These are phyloP conservation scores for Ephestia elutella DNA, from an alignment of 1,140 invertebrate species.

Conservation along the genomic window DNA sequence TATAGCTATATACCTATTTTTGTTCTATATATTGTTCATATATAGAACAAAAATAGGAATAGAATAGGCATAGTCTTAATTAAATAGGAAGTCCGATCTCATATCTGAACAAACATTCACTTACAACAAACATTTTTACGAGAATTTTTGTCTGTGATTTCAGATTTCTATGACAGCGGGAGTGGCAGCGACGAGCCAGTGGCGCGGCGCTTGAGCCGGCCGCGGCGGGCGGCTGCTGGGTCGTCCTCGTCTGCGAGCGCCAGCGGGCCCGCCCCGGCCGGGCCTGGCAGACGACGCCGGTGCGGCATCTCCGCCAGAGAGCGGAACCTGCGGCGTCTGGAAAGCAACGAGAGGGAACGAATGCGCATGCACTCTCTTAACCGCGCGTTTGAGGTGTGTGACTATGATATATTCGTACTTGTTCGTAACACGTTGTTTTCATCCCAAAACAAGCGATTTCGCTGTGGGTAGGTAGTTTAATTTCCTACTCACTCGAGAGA, in stretches of 20 bases:
- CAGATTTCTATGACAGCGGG: conserved; percentile 61
- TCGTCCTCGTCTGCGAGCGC: conserved; percentile 42
- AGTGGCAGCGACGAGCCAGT: conserved; percentile 54
- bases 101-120: no score
- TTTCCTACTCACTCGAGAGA: no score
- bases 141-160: conserved; percentile 11
- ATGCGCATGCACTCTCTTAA: conserved; percentile 95
- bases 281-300: conserved; percentile 63
- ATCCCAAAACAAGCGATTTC: no score
- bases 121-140: no score
- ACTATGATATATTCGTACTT: not conserved
- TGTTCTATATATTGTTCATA: no score
- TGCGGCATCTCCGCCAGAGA: conserved; percentile 83
- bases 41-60: no score
- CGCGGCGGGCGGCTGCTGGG: conserved; percentile 37
- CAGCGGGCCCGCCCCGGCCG: conserved; percentile 19
- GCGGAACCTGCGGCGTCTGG: conserved; percentile 87
- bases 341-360: conserved; percentile 93
- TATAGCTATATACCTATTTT: no score
- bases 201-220: conserved; percentile 35
- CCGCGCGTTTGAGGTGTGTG: conserved; percentile 88
- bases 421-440: not conserved
- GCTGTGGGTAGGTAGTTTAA: no score
- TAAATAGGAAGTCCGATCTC: no score
- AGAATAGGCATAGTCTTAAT: no score